phyloP scores from a whole-genome alignment of 37 sponge, comb jelly and placozoan species.

The Bolinopsis microptera region DNA sequence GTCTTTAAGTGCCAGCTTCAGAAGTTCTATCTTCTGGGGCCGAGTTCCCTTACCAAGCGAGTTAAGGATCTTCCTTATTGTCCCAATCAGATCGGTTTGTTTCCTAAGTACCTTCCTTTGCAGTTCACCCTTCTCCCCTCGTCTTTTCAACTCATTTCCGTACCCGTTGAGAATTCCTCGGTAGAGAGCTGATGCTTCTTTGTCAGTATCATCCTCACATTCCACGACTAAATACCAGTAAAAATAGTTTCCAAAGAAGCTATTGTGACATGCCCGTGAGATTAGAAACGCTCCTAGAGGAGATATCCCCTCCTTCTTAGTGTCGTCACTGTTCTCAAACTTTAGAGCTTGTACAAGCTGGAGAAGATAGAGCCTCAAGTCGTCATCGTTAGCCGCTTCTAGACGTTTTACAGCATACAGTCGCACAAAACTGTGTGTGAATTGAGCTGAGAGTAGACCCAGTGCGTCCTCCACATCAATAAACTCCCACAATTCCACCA shows the following conservation, averaged over 20 bases:
- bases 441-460: conserved; percentile 83
- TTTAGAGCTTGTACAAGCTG: conserved; percentile 69
- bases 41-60: conserved; percentile 38
- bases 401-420: conserved; percentile 90
- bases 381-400: conserved; percentile 84
- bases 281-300: conserved; percentile 65
- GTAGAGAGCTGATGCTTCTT: conserved; percentile 35
- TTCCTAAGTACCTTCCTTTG: conserved; percentile 48
- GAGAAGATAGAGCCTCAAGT: conserved; percentile 66
- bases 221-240: conserved; percentile 88
- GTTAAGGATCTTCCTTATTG: background rate
- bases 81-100: conserved; percentile 63
- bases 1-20: background rate
- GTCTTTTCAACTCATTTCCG: background rate
- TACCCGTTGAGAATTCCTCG: conserved; percentile 8
- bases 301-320: conserved; percentile 38
- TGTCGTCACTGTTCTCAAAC: conserved; percentile 63
- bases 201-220: conserved; percentile 79
- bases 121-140: conserved; percentile 15
- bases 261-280: conserved; percentile 64
- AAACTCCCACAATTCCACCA: conserved; percentile 90
- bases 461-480: conserved; percentile 90
- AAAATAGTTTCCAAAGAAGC: conserved; percentile 67
- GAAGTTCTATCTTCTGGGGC: conserved; percentile 37
- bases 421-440: conserved; percentile 76